phyloP scores from a whole-genome alignment of 2,888 invertebrate genomes.

The Agrotis exclamationis region DNA sequence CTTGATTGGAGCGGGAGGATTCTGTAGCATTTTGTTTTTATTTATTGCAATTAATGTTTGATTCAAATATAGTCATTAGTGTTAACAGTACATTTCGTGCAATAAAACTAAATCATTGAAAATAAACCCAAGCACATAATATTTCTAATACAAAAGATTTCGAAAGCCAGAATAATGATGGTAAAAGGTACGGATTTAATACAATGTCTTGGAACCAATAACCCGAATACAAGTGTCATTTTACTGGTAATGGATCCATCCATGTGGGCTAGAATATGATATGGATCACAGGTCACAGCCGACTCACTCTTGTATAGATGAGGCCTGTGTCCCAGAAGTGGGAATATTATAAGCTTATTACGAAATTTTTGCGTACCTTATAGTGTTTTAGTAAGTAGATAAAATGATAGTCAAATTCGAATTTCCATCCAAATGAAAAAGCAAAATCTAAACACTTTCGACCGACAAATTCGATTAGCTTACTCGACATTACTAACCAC shows the following conservation, averaged over 20 bases:
- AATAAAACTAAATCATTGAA: neutral
- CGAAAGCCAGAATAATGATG: no score
- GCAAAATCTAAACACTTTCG: neutral
- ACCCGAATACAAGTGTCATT: no score
- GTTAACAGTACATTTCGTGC: neutral
- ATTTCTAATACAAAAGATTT: neutral
- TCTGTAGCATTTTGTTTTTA: conserved; percentile 56
- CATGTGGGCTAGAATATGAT: no score
- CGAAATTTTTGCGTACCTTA: neutral
- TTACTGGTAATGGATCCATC: no score
- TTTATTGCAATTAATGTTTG: neutral
- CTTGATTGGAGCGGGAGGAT: conserved; percentile 58
- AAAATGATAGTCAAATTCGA: neutral
- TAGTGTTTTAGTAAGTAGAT: neutral
- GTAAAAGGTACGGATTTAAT: no score
- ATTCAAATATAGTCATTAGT: neutral
- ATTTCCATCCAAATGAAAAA: neutral
- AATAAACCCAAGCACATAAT: no score
- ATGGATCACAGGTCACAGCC: no score
- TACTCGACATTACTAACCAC: neutral
- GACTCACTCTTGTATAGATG: no score
- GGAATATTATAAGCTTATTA: no score
- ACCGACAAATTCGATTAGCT: neutral
- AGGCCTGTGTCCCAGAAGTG: no score
- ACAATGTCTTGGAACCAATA: no score